Evolutionary conservation across 2,113 vertebrate species (phyloP).

Genomic region (Calonectris borealis): DNA sequence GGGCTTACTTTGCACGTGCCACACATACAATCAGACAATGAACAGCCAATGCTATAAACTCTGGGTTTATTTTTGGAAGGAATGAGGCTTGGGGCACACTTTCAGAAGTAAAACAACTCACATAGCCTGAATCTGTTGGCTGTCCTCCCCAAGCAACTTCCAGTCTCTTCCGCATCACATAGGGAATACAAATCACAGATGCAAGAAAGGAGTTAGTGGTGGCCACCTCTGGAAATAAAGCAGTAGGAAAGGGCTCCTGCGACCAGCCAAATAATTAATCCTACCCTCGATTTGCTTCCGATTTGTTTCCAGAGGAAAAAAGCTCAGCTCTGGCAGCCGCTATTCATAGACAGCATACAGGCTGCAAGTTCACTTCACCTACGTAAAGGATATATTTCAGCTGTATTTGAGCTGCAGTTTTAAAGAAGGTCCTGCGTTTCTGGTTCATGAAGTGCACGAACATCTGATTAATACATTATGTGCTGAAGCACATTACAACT

Average conservation of each 20-base stretch:
- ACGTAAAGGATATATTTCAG: neutral
- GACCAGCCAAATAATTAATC: neutral
- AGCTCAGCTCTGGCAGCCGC: neutral
- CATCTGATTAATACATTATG: neutral
- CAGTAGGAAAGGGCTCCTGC: neutral
- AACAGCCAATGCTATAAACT: neutral
- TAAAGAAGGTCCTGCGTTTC: neutral
- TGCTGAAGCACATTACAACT: constrained; percentile 2
- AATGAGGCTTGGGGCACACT: neutral
- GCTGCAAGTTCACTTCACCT: neutral
- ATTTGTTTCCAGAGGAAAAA: neutral
- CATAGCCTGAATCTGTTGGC: fast-evolving
- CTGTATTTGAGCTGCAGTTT: neutral
- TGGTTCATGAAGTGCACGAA: neutral
- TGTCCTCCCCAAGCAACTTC: neutral
- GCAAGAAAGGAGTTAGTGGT: neutral
- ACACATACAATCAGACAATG: neutral
- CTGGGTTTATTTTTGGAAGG: neutral
- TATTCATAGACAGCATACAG: neutral
- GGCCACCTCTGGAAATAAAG: neutral
- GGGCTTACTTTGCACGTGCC: neutral
- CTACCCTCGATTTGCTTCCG: neutral
- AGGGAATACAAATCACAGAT: neutral
- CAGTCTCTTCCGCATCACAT: neutral
- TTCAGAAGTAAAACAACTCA: neutral